Evolutionary conservation across 2,113 vertebrate species (phyloP), one percentile per base, ranked within the genome.

Genomic region (Malurus cyaneus): DNA sequence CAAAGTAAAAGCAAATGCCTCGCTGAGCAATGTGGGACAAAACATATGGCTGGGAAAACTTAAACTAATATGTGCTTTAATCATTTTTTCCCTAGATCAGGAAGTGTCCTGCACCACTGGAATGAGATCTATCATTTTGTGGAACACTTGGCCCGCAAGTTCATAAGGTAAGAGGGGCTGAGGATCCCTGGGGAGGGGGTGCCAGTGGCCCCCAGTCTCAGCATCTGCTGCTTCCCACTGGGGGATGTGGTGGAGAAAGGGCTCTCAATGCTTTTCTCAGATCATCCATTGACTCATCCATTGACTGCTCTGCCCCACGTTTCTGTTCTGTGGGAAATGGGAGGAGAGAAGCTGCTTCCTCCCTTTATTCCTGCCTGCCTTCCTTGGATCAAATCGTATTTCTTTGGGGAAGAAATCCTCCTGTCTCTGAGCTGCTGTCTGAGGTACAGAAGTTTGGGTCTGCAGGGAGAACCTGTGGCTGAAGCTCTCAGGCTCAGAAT

Each of bases 71-170:
- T 83, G 32, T 80, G 49, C 34, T 66, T 49, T 57, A 23, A 53
- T 36, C 29, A 20, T 95, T 98, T 44, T 92, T 52, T 96, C 92
- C 77, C 56, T 64, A 99, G 99, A 88, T 99, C 99, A 60, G 99
- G 99, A 91, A 99, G 99, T n/a, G 99, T 99, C 83, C 98, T 99
- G 94, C 98, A 99, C 80, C 99, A 99, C 87, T 99, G 99, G 99
- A 99, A 98, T 54, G 99, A 99, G 97, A 99, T 99, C 90, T 99
- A 99, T 96, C 98, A 98, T 77, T 99, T 99, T 95, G 99, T 99
- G 88, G 99, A 99, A 96, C 99, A 99, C 94, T 96, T 99, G 97
- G 99, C 99, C 69, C 98, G 98, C 81, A 99, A 99, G 96, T 99
- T 99, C 96, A 99, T 99, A 86, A 99, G 99, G 99, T 99, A 96